phyloP scores from a whole-genome alignment of 2,888 invertebrate species.

The Lochmaea capreae region DNA sequence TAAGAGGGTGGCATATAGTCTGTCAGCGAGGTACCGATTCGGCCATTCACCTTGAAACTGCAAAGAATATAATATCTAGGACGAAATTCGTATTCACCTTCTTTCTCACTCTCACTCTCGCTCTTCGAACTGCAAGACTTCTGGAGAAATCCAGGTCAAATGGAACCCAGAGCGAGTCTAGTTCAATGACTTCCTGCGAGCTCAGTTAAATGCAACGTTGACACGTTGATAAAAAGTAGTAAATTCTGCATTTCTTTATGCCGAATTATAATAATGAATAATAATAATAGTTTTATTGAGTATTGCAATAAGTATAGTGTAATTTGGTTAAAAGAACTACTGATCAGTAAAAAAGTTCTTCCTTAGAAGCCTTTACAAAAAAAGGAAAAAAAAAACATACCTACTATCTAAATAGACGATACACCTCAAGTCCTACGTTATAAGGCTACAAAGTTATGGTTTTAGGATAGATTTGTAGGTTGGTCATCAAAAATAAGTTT shows the following conservation, averaged over 20 bases:
- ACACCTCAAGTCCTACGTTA: too few relatives aligned
- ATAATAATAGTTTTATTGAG: too few relatives aligned
- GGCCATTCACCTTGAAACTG: slow-evolving; percentile 59
- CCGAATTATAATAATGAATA: background rate
- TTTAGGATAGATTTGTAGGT: too few relatives aligned
- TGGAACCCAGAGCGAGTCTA: slow-evolving; percentile 55
- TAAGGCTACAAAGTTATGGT: too few relatives aligned
- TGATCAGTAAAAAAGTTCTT: too few relatives aligned
- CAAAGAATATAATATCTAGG: slow-evolving; percentile 37
- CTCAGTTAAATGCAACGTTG: slow-evolving; percentile 41
- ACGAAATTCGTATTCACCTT: slow-evolving; percentile 42
- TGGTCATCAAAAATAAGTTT: too few relatives aligned
- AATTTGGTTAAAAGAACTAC: too few relatives aligned
- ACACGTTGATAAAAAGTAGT: slow-evolving; percentile 50
- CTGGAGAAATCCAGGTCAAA: slow-evolving; percentile 57
- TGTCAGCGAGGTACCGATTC: slow-evolving; percentile 35
- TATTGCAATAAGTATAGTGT: too few relatives aligned
- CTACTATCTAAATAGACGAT: too few relatives aligned
- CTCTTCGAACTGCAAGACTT: slow-evolving; percentile 1
- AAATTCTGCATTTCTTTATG: background rate
- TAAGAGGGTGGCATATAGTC: slow-evolving; percentile 25
- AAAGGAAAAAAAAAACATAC: too few relatives aligned
- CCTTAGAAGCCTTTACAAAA: too few relatives aligned
- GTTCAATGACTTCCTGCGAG: slow-evolving; percentile 55
- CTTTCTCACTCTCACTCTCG: slow-evolving; percentile 10